phyloP scores from a whole-genome alignment of 2,888 invertebrate genomes.

The Chrysolina haemoptera region DNA sequence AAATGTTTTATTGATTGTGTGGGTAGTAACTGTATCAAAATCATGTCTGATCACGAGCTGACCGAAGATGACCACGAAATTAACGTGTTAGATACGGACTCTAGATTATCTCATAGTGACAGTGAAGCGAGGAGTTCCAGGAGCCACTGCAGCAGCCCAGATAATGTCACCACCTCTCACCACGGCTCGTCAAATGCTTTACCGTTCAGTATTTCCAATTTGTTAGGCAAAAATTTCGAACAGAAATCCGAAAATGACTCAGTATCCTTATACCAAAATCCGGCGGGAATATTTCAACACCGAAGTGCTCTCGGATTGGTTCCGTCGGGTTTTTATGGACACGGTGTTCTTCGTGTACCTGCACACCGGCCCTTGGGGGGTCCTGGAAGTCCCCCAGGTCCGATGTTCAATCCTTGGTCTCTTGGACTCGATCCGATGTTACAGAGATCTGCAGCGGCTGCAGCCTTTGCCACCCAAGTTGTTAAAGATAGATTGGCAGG shows the following conservation, averaged over 20 bases:
- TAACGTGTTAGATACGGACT: constrained; percentile 78
- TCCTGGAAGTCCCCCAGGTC: constrained; percentile 66
- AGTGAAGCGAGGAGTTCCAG: constrained; percentile 76
- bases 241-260: constrained; percentile 70
- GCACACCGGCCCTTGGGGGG: constrained; percentile 81
- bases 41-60: constrained; percentile 68
- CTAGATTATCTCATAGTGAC: constrained; percentile 75
- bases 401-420: constrained; percentile 69
- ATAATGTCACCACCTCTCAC: constrained; percentile 68
- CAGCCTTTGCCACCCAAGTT: constrained; percentile 85
- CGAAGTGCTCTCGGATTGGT: constrained; percentile 64
- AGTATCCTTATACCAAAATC: constrained; percentile 59
- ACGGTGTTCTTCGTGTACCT: constrained; percentile 86
- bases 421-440: constrained; percentile 77
- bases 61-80: constrained; percentile 78
- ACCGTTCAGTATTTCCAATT: constrained; percentile 87
- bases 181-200: constrained; percentile 74
- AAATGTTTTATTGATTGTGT: constrained; percentile 11
- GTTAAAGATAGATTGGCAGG: constrained; percentile 88
- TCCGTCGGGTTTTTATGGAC: constrained; percentile 71
- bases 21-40: constrained; percentile 14
- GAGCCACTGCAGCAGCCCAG: constrained; percentile 69
- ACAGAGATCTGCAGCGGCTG: constrained; percentile 78
- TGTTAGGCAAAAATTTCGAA: constrained; percentile 83
- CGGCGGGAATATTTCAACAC: constrained; percentile 62